A percentile compares a stretch with the other conserved stretches of the same genome.
These are phyloP conservation scores for Gulo gulo DNA, from an alignment of 2,113 vertebrate genomes.

Conservation along the genomic window DNA sequence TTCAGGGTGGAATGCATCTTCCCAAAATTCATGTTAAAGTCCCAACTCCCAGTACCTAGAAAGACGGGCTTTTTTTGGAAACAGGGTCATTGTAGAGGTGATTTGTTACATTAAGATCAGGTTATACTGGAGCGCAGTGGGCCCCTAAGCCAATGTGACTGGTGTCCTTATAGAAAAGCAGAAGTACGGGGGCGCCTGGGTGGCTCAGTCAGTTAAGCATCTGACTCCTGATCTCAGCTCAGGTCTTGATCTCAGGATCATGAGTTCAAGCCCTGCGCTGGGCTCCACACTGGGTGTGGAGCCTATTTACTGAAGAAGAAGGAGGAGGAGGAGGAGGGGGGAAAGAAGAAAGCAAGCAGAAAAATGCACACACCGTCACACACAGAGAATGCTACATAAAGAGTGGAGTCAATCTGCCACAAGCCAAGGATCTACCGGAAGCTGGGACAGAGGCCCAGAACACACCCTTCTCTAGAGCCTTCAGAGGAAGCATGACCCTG, in stretches of 20 bases:
- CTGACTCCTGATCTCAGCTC: neutral
- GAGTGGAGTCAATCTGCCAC: neutral
- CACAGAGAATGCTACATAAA: accelerated
- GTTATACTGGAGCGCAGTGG: neutral
- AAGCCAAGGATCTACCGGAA: neutral
- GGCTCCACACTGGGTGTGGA: neutral
- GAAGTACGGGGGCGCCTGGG: neutral
- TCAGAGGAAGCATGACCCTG: accelerated
- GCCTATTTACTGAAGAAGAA: neutral
- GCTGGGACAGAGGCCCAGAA: neutral
- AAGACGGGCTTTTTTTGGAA: neutral
- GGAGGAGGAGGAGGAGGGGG: too few species aligned
- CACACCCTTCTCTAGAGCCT: neutral
- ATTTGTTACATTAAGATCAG: neutral
- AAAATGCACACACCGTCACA: neutral
- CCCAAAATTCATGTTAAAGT: neutral
- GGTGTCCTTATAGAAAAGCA: neutral
- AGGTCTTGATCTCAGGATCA: neutral
- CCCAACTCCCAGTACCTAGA: neutral
- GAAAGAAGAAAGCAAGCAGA: neutral
- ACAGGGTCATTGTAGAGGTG: neutral
- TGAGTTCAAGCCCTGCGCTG: neutral
- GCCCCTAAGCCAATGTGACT: neutral
- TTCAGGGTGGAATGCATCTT: neutral
- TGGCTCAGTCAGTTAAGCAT: neutral